Evolutionary conservation across 2,888 invertebrate species (phyloP), one percentile per base, ranked within the genome.

Genomic region (Teleogryllus oceanicus): DNA sequence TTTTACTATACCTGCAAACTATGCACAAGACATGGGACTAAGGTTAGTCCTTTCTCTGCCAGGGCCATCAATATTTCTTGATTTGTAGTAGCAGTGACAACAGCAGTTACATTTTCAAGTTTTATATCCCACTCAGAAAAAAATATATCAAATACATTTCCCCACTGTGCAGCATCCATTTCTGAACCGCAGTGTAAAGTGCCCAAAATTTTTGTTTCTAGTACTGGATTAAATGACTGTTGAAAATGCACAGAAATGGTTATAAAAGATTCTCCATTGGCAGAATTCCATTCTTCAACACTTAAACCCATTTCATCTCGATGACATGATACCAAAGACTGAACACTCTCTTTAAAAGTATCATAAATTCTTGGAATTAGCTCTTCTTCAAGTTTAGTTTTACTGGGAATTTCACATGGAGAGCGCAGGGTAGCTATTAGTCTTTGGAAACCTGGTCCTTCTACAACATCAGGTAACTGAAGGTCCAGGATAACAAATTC

Each of bases 401-500:
- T 88, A 78, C 86, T 87, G 0, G 89, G 89, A 49, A 89, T 88
- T 84, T 88, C 88, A 82, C 88, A 88, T 0, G 88, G 87, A 0
- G 88, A 87, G 75, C 86, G 85, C 1, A 88, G 83, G 0, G 88
- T 87, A 1, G 88, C 88, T 0, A 89, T 85, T 2, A 89, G 84
- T 78, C 87, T 85, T 81, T 88, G 88, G 82, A 89, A 89, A 21
- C 89, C 85, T 83, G 86, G 84, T 8, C 88, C 88, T 81, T 89
- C 88, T 0, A 89, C 88, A 21, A 89, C 85, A 80, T 88, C 87
- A 2, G 88, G 88, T 21, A 87, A 83, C 79, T 88, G 88, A 18
- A 89, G 83, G 81, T 89, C 89, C 83, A 88, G 86, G 77, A 88
- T 86, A 50, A 89, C 85, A 82, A 88, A 88, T 81, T 88, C 88